These are phyloP conservation scores for Melinaea menophilus DNA, from an alignment of 2,888 invertebrate genomes.

Conservation along the genomic window DNA sequence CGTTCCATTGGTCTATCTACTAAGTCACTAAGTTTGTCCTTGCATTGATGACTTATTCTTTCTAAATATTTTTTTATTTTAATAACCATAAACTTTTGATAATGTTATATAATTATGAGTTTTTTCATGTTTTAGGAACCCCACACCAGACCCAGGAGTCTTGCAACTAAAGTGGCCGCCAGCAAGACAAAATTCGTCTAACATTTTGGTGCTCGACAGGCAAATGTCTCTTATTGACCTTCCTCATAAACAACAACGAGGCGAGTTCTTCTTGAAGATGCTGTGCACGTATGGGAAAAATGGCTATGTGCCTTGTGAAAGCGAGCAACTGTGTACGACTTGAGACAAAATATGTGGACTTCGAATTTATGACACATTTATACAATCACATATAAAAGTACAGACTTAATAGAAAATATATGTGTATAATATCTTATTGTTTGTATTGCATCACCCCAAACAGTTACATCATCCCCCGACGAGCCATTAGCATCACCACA, in stretches of 20 bases:
- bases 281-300: conserved; percentile 56
- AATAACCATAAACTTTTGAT: neutral
- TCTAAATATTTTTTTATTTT: neutral
- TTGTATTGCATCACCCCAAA: too few species aligned
- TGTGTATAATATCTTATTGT: neutral
- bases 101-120: neutral
- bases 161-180: conserved; percentile 52
- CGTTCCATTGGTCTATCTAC: too few species aligned
- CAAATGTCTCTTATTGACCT: conserved; percentile 39
- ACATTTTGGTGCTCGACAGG: conserved; percentile 46
- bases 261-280: conserved; percentile 45
- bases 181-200: conserved; percentile 42
- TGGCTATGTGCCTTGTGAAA: conserved; percentile 62
- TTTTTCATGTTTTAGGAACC: conserved; percentile 48
- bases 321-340: conserved; percentile 41
- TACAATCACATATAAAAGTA: neutral
- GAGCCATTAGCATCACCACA: too few species aligned
- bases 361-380: neutral
- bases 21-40: too few species aligned
- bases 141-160: conserved; percentile 44
- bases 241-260: conserved; percentile 35
- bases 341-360: neutral
- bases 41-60: neutral
- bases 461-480: too few species aligned
- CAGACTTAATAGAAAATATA: neutral